Evolutionary conservation across 2,888 invertebrate species (phyloP), one percentile per base, ranked within the genome.

Genomic region (Bombylius discolor): DNA sequence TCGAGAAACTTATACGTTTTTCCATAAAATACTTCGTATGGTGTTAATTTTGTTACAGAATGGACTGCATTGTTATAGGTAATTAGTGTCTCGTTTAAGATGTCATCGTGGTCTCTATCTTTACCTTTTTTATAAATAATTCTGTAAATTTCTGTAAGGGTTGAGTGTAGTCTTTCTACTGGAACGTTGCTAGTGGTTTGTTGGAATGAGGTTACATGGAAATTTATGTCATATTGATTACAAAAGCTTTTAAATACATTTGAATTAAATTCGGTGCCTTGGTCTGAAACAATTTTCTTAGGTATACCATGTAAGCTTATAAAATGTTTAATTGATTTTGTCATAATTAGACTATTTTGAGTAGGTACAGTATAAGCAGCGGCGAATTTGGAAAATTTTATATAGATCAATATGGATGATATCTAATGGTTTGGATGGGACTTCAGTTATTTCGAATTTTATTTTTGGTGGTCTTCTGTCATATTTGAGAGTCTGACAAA

Each of bases 141-240:
- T 23, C 60, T 14, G 14, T 58, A 61, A 4, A 61, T 61, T 59
- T 61, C 61, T 11, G 57, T 61, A 5, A 59, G 14, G 4, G 52
- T 59, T 2, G 59, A 61, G 14, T 59, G 59, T 4, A 57, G 14
- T 58, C 59, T 60, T 57, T 53, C 62, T n/a, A 56, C 61, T 51
- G 51, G 61, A 9, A 53, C 56, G 49, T 56, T 59, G 14, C 51
- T 60, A n/a, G 57, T n/a, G 59, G 23, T 23, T 23, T 23, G 23
- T 23, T 23, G 23, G 3, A 23, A 23, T 23, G 23, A 23, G 3
- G 23, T 62, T 36, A 49, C 36, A 47, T 61, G 57, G 34, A 53
- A 52, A 44, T 34, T 53, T 36, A 60, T 47, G 44, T 53, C 49
- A 45, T 52, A 54, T 56, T 58, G 32, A 44, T 59, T 53, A 42